Evolutionary conservation across 2,888 invertebrate species (phyloP).

Genomic region (Eueremaeus valkanovi): DNA sequence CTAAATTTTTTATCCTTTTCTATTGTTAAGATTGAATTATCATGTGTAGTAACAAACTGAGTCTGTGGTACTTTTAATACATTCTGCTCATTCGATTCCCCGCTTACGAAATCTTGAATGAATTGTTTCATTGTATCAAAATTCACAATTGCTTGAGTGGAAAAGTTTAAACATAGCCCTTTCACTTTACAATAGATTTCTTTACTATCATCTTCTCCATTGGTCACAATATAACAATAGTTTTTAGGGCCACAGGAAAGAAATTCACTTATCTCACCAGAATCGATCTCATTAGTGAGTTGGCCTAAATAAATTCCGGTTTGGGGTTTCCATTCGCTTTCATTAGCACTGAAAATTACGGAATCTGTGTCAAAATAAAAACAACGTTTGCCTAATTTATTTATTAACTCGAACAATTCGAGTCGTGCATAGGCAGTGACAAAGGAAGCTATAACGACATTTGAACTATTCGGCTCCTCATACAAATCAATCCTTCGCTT

Average conservation of each 20-base stretch:
- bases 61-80: too few relatives aligned
- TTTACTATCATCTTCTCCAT: background rate
- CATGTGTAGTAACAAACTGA: too few relatives aligned
- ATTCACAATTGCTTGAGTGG: slow-evolving; percentile 43
- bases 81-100: too few relatives aligned
- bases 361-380: slow-evolving; percentile 53
- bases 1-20: background rate
- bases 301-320: slow-evolving; percentile 51
- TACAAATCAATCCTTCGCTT: slow-evolving; percentile 10
- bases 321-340: slow-evolving; percentile 45
- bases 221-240: slow-evolving; percentile 49
- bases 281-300: slow-evolving; percentile 51
- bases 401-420: slow-evolving; percentile 50
- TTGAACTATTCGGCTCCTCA: slow-evolving; percentile 40
- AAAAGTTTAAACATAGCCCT: slow-evolving; percentile 48
- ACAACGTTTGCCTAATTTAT: slow-evolving; percentile 49
- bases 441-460: slow-evolving; percentile 51
- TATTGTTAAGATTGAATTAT: background rate
- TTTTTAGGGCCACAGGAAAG: slow-evolving; percentile 52
- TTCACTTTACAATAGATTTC: slow-evolving; percentile 46
- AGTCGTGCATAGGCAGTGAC: slow-evolving; percentile 51
- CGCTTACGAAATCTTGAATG: slow-evolving; percentile 28
- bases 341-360: slow-evolving; percentile 48
- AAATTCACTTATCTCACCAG: slow-evolving; percentile 50
- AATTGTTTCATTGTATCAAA: slow-evolving; percentile 45